phyloP scores from a whole-genome alignment of 2,888 invertebrate species.

The Drosophila ochracea region DNA sequence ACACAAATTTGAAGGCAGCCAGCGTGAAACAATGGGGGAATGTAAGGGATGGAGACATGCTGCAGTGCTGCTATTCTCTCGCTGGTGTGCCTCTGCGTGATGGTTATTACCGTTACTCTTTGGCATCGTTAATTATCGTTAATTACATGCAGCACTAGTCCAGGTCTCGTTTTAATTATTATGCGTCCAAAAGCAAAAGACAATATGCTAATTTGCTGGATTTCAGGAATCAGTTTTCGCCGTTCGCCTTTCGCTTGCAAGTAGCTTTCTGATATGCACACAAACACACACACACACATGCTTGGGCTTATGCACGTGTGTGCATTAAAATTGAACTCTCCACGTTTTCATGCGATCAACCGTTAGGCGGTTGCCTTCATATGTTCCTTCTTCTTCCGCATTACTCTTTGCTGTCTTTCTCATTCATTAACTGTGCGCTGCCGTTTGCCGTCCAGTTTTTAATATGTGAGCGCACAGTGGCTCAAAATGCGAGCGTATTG shows the following conservation, averaged over 20 bases:
- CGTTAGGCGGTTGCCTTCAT: neutral
- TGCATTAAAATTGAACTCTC: slow-evolving; percentile 16
- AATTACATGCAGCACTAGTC: slow-evolving; percentile 57
- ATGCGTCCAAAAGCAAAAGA: slow-evolving; percentile 23
- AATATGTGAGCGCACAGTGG: slow-evolving; percentile 37
- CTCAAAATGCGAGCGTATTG: slow-evolving; percentile 5
- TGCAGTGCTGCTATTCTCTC: slow-evolving; percentile 32
- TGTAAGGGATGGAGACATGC: slow-evolving; percentile 9
- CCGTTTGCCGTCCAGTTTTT: slow-evolving; percentile 5
- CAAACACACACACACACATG: neutral
- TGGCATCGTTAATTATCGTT: slow-evolving; percentile 69
- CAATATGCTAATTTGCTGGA: neutral
- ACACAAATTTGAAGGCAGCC: slow-evolving; percentile 44
- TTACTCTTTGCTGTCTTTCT: neutral
- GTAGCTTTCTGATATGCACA: neutral
- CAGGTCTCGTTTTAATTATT: slow-evolving; percentile 60
- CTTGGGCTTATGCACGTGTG: neutral
- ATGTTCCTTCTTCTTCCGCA: neutral
- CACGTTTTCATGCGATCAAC: slow-evolving; percentile 9
- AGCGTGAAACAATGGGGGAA: neutral
- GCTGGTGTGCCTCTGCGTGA: slow-evolving; percentile 5
- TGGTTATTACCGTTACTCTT: slow-evolving; percentile 67
- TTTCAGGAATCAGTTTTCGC: slow-evolving; percentile 6
- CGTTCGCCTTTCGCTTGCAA: neutral
- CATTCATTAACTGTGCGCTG: slow-evolving; percentile 12